Evolutionary conservation across 92 coral and sea anemone species (phyloP), one percentile per base, ranked within the genome.

Genomic region (Epizoanthus rinbou): DNA sequence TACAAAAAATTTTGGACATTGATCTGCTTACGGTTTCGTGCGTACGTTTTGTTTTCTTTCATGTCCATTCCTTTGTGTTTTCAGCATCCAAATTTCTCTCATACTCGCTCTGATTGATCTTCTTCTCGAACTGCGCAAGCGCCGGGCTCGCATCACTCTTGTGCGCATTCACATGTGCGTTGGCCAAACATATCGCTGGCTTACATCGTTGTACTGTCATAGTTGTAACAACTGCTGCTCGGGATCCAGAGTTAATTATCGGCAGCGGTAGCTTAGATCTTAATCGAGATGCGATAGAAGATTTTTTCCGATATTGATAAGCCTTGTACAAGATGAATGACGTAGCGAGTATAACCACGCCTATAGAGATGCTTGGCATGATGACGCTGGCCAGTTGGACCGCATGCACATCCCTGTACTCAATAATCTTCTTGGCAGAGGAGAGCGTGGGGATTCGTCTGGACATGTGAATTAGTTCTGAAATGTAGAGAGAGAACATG

Each of bases 311-410:
- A 56, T 85, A 85, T 16, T 62, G 52, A 45, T 84, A 80, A 57
- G 80, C 78, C 64, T 85, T 88, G 57, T 67, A 86, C 33, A 81
- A 78, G 59, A 85, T 79, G 54, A 76, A 60, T 28, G 83, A 54
- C 7, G 91, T 84, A 8, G 79, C 72, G 39, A 85, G 31, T 41
- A 88, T 41, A 8, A 93, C 91, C 1, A 87, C 63, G n/a, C 75
- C 88, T 57, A 93, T 93, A 4, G 92, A 86, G 74, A 86, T 86
- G 64, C 92, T 91, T 54, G 97, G 92, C 22, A 88, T 83, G 52
- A 84, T 90, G 4, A 93, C 94, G 89, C 97, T 93, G 94, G 97
- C 97, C 76, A 88, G 85, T 73, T 86, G 89, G 83, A 93, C 87
- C 39, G 94, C 92, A 39, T 94, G 88, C 88, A 83, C 72, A 50